Conservation (phyloP, 2,113 vertebrate species). For the Donacobius atricapilla region DNA sequence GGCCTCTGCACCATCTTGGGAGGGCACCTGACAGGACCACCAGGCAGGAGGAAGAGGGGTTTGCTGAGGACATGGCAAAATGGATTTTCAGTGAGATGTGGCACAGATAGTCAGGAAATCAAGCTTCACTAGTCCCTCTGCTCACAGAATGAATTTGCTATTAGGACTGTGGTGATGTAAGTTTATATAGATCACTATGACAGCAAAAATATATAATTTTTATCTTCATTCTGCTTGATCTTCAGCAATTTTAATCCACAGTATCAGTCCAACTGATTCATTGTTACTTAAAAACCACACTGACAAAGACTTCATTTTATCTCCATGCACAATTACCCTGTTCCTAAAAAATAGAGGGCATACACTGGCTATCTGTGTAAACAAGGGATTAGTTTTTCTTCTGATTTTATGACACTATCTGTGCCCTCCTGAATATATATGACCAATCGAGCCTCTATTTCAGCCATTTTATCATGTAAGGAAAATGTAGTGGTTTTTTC, state of each 20-base stretch:
- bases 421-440: not conserved
- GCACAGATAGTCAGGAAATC: not conserved
- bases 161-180: not conserved
- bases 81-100: not conserved
- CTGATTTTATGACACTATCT: not conserved
- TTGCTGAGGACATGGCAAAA: not conserved
- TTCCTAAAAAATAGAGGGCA: not conserved
- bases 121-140: not conserved
- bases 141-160: not conserved
- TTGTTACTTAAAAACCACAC: not conserved
- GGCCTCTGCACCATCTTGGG: not conserved
- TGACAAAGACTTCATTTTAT: slow-evolving; percentile 2
- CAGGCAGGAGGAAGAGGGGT: not conserved
- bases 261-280: not conserved
- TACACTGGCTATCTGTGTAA: not conserved
- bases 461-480: not conserved
- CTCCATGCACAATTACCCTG: not conserved
- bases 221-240: slow-evolving; percentile 6
- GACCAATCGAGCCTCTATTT: not conserved
- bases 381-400: not conserved
- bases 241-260: slow-evolving; percentile 7
- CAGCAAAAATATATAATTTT: slow-evolving; percentile 21
- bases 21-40: not conserved
- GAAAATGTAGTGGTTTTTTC: not conserved
- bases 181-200: slow-evolving; percentile 47